These are phyloP conservation scores for Eupeodes luniger DNA, from an alignment of 2,888 invertebrate species.

Conservation along the genomic window DNA sequence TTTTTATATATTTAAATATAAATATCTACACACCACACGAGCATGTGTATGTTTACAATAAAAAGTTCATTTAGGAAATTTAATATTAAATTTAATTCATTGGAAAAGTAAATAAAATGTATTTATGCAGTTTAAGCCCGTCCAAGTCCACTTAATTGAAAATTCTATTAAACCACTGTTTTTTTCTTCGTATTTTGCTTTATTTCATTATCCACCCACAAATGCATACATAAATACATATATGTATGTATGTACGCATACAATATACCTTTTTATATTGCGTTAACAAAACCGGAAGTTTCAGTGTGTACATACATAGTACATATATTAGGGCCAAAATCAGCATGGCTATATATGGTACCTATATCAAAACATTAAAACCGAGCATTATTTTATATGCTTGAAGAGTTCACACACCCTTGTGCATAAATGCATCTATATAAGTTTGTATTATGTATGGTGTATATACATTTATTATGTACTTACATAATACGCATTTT, in stretches of 20 bases:
- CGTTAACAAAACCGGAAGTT: constrained; percentile 19
- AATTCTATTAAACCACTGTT: constrained; percentile 57
- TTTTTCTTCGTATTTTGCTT: constrained; percentile 28
- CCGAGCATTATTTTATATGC: not conserved
- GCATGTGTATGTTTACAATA: not conserved
- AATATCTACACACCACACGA: not conserved
- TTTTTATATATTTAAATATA: not conserved
- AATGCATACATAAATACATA: not conserved
- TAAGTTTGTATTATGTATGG: not conserved
- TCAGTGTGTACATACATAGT: constrained; percentile 2
- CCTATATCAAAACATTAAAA: not conserved
- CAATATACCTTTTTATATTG: not conserved
- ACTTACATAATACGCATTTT: not conserved
- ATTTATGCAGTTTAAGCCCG: constrained; percentile 44
- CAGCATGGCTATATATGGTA: constrained; percentile 43
- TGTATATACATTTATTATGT: too few species aligned
- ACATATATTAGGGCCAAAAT: not conserved
- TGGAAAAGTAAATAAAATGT: constrained; percentile 48
- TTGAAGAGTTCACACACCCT: too few species aligned
- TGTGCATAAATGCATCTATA: not conserved
- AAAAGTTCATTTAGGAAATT: constrained; percentile 46
- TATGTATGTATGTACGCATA: not conserved
- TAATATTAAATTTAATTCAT: constrained; percentile 64
- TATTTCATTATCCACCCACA: not conserved
- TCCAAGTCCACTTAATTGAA: constrained; percentile 60